Evolutionary conservation across 2,113 vertebrate genomes (phyloP).

Genomic region (Leptocoma aspasia): DNA sequence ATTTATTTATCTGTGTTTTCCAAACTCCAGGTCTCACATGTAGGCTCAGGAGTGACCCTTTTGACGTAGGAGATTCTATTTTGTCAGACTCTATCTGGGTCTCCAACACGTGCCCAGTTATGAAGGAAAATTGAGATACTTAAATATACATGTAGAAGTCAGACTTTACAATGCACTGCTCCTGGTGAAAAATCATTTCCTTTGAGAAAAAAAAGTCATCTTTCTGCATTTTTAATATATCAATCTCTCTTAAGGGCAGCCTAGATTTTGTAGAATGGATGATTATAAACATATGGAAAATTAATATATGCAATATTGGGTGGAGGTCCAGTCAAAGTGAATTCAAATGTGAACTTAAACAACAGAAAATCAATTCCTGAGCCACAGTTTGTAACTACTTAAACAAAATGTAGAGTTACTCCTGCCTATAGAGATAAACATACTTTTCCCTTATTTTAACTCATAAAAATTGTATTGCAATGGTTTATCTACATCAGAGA

Average conservation of each 20-base stretch:
- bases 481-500: neutral
- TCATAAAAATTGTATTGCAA: neutral
- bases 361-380: neutral
- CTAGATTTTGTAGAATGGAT: neutral
- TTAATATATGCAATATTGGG: neutral
- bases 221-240: neutral
- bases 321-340: neutral
- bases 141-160: neutral
- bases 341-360: neutral
- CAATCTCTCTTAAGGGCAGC: neutral
- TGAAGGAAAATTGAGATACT: neutral
- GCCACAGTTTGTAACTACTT: neutral
- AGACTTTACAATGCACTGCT: neutral
- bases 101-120: accelerated
- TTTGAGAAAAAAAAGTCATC: neutral
- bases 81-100: neutral
- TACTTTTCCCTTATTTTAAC: neutral
- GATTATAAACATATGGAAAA: neutral
- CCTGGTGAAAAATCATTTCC: neutral
- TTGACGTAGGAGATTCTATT: neutral
- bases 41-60: neutral
- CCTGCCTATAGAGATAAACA: neutral
- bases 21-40: neutral
- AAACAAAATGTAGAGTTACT: neutral
- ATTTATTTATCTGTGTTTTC: neutral